A percentile compares a stretch with the other conserved stretches of the same genome.
Evolutionary conservation across 2,797 vertebrate genomes (phyloP).

Genomic region (Poecilia gillii): DNA sequence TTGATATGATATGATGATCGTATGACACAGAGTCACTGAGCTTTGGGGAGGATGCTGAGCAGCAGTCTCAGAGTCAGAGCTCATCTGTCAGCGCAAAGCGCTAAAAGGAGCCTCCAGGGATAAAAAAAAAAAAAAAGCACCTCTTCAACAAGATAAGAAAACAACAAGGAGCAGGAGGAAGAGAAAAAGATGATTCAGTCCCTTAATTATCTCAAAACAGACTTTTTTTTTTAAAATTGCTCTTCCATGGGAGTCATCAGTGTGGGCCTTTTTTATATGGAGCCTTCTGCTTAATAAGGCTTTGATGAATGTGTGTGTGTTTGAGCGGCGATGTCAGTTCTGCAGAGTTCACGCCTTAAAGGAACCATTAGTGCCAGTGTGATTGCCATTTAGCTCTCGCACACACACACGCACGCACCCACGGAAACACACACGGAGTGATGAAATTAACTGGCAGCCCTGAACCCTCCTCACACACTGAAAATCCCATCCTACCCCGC

Average conservation of each 20-base stretch:
- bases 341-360: constrained; percentile 4
- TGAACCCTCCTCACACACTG: constrained; percentile 19
- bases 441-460: constrained; percentile 29
- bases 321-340: neutral
- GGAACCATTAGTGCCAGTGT: constrained; percentile 23
- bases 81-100: neutral
- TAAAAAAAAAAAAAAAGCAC: neutral
- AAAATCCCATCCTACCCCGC: neutral
- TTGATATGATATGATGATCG: neutral
- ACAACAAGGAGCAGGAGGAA: neutral
- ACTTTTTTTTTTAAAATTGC: neutral
- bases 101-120: neutral
- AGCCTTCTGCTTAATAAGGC: neutral
- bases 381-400: constrained; percentile 9
- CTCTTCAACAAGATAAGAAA: neutral
- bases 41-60: neutral
- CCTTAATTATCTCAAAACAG: constrained; percentile 35
- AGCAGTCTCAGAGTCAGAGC: neutral
- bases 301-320: neutral
- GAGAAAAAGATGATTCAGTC: neutral
- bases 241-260: neutral
- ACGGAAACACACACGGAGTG: neutral
- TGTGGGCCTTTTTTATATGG: neutral
- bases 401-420: neutral
- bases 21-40: neutral